phyloP scores from a whole-genome alignment of 1,140 invertebrate species.

The Zophobas morio region DNA sequence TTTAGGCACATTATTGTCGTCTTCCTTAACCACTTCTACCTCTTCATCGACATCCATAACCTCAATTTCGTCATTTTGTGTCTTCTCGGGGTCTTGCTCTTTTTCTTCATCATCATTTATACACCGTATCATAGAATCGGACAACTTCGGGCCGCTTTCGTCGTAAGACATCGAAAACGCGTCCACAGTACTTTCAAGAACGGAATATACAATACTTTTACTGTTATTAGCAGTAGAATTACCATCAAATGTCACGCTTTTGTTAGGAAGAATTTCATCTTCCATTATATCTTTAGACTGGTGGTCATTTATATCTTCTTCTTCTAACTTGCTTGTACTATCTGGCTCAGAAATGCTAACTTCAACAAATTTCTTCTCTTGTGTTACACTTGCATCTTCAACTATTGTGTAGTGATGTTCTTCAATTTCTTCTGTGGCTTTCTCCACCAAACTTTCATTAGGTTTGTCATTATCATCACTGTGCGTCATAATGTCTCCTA shows the following conservation, averaged over 20 bases:
- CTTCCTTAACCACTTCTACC: slow-evolving; percentile 7
- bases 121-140: slow-evolving; percentile 19
- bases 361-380: not conserved
- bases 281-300: too few relatives aligned
- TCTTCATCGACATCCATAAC: slow-evolving; percentile 10
- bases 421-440: not conserved
- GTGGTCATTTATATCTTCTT: too few relatives aligned
- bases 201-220: slow-evolving; percentile 18
- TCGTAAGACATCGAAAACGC: slow-evolving; percentile 16
- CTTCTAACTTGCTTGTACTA: too few relatives aligned
- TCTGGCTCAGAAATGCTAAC: too few relatives aligned
- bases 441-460: not conserved
- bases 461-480: not conserved
- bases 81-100: slow-evolving; percentile 16
- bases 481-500: too few relatives aligned
- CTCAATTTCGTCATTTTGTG: slow-evolving; percentile 30
- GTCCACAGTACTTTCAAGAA: not conserved
- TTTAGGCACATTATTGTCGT: not conserved
- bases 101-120: slow-evolving; percentile 1
- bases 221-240: slow-evolving; percentile 2
- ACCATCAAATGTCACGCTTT: not conserved
- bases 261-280: too few relatives aligned
- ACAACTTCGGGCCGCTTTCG: slow-evolving; percentile 23
- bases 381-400: not conserved
- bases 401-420: not conserved